Evolutionary conservation across 2,113 vertebrate genomes (phyloP), one percentile per base, ranked within the genome.

Genomic region (Alaudala cheleensis): DNA sequence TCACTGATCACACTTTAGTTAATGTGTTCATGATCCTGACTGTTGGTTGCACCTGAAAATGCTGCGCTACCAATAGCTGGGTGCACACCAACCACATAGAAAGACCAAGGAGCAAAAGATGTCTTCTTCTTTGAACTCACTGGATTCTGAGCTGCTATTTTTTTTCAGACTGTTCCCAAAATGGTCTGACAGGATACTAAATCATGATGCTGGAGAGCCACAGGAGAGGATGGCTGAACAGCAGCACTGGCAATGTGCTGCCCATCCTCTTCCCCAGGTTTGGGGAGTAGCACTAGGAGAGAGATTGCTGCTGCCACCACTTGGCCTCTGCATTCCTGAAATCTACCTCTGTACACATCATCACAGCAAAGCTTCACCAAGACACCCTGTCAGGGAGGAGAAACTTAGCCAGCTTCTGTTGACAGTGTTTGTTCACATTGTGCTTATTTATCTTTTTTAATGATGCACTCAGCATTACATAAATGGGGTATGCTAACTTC

Each of bases 231-330:
- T 1, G 3, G 15, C 19, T 33, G 18, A 47, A 31, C 3, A 8
- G 18, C 29, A 37, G 14, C 7, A 6, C 28, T 25, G 37, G 7
- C 24, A 66, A 6, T 0, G 0, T 34, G 12, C 28, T 53, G 18
- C 14, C 26, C 60, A 33, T 31, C 14, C 57, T 19, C 21, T 42
- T 42, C 13, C 42, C 3, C 1, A 4, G 10, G 12, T 29, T 12
- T 28, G 18, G 6, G 16, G 13, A 17, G 10, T 6, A 64, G 16
- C 44, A 8, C 2, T 7, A 40, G 9, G 23, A 74, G 9, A 39
- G n/a, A 61, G 7, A 20, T 24, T 49, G 31, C 18, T 73, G 25
- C 31, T 54, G 65, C 40, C 47, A 14, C 10, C 22, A 3, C 25
- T 61, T 57, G 23, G 31, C 3, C 16, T 81, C 76, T 73, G 29